These are phyloP conservation scores for Sabatieria punctata DNA, from an alignment of 2,888 invertebrate genomes.

Conservation along the genomic window DNA sequence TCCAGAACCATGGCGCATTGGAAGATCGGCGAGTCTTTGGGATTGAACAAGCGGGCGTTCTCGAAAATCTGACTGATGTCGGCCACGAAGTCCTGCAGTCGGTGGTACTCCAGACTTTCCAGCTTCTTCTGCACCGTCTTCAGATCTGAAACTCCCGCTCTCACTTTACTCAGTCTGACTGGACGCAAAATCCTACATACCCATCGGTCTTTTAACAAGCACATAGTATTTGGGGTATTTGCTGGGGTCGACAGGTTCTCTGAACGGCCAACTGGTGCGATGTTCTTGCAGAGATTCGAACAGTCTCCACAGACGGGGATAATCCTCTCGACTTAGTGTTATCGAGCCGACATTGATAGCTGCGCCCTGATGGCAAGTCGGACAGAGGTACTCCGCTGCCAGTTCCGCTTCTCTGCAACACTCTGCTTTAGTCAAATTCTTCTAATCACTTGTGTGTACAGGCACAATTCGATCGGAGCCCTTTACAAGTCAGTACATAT, in stretches of 20 bases:
- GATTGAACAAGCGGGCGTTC: slow-evolving; percentile 94
- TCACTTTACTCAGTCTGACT: too few species aligned
- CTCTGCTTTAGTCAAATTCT: too few species aligned
- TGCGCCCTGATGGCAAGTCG: background rate
- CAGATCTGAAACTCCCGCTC: slow-evolving; percentile 68
- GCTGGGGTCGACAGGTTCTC: slow-evolving; percentile 84
- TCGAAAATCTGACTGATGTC: slow-evolving; percentile 97
- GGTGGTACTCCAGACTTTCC: slow-evolving; percentile 26
- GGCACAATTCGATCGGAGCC: too few species aligned
- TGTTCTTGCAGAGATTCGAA: slow-evolving; percentile 14
- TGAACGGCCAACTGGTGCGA: slow-evolving; percentile 81
- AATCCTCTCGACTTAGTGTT: background rate
- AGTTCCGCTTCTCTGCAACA: background rate
- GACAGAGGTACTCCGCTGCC: background rate
- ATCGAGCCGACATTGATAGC: background rate
- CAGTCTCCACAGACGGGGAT: slow-evolving; percentile 13
- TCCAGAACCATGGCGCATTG: slow-evolving; percentile 88
- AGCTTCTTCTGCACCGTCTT: slow-evolving; percentile 50
- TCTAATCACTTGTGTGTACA: too few species aligned
- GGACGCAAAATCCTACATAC: slow-evolving; percentile 20
- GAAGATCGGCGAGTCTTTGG: slow-evolving; percentile 82
- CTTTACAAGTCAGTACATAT: too few species aligned
- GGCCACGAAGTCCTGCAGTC: slow-evolving; percentile 62
- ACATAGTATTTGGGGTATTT: slow-evolving; percentile 93
- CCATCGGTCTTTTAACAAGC: slow-evolving; percentile 38